A percentile compares a stretch with the other conserved stretches of the same genome.
phyloP scores from a whole-genome alignment of 2,888 invertebrate genomes.

The Toxonevra muliebris region DNA sequence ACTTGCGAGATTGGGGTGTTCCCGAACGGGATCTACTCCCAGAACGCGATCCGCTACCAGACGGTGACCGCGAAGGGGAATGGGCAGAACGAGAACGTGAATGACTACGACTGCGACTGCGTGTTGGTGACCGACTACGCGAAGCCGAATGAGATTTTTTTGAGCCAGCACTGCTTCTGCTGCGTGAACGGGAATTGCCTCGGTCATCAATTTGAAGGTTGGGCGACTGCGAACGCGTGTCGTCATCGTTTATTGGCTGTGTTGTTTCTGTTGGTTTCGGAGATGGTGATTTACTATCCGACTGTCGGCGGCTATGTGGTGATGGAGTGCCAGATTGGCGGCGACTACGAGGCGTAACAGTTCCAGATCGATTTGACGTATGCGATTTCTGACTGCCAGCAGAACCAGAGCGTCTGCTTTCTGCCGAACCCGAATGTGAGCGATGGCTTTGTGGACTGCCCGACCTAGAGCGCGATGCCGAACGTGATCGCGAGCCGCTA shows the following conservation, averaged over 20 bases:
- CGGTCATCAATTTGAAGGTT: constrained; percentile 67
- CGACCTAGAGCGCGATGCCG: constrained; percentile 47
- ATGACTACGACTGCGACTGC: constrained; percentile 47
- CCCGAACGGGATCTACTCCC: constrained; percentile 45
- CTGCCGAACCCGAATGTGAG: constrained; percentile 51
- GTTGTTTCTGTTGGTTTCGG: constrained; percentile 15
- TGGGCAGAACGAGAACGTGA: constrained; percentile 38
- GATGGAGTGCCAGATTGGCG: constrained; percentile 7
- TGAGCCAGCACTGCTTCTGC: constrained; percentile 43
- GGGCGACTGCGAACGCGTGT: constrained; percentile 68
- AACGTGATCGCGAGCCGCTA: constrained; percentile 28
- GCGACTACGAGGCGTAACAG: neutral
- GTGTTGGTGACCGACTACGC: constrained; percentile 28
- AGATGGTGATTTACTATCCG: constrained; percentile 9
- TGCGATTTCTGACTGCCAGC: constrained; percentile 47
- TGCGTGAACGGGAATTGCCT: constrained; percentile 58
- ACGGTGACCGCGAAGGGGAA: constrained; percentile 22
- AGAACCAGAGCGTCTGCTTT: constrained; percentile 53
- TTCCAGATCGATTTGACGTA: neutral
- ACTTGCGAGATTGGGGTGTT: constrained; percentile 46
- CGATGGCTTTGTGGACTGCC: constrained; percentile 39
- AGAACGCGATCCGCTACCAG: constrained; percentile 46
- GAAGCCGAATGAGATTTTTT: constrained; percentile 58
- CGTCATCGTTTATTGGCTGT: constrained; percentile 51
- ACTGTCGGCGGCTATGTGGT: constrained; percentile 43